Evolutionary conservation across 1,140 invertebrate genomes (phyloP).

Genomic region (Solenopsis fugax): DNA sequence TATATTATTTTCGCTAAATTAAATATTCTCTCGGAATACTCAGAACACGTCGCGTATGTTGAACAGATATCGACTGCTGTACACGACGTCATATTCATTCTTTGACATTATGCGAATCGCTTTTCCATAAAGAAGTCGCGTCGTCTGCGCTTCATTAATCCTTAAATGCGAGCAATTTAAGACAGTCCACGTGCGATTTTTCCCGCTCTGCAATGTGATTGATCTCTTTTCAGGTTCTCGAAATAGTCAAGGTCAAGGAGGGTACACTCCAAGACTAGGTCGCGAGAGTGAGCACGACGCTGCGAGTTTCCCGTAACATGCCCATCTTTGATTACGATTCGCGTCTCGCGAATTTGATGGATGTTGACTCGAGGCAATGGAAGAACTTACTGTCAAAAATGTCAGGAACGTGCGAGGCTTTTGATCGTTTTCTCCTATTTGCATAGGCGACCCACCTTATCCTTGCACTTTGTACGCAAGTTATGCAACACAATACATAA

Average conservation of each 20-base stretch:
- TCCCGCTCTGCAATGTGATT: neutral
- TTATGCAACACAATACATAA: conserved; percentile 48
- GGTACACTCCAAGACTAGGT: conserved; percentile 67
- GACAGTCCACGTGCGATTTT: conserved; percentile 18
- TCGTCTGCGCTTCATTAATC: conserved; percentile 36
- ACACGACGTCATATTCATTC: conserved; percentile 7
- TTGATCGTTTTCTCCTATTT: conserved; percentile 27
- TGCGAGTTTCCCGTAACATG: conserved; percentile 32
- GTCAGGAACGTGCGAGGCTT: conserved; percentile 22
- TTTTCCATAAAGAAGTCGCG: neutral
- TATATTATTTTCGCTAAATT: conserved; percentile 51
- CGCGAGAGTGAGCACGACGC: conserved; percentile 67
- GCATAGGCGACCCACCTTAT: conserved; percentile 41
- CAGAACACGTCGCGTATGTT: neutral
- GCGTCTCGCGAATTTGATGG: conserved; percentile 4
- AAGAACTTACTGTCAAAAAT: conserved; percentile 15
- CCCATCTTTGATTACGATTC: neutral
- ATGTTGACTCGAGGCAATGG: neutral
- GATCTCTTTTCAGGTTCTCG: conserved; percentile 65
- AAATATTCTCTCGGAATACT: conserved; percentile 45
- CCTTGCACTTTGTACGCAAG: conserved; percentile 50
- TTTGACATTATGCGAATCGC: conserved; percentile 29
- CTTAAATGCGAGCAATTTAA: conserved; percentile 40
- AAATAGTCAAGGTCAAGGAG: conserved; percentile 65
- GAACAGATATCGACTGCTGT: conserved; percentile 26